Conservation (phyloP, 1,140 invertebrate genomes). For the Drosophila funebris region DNA sequence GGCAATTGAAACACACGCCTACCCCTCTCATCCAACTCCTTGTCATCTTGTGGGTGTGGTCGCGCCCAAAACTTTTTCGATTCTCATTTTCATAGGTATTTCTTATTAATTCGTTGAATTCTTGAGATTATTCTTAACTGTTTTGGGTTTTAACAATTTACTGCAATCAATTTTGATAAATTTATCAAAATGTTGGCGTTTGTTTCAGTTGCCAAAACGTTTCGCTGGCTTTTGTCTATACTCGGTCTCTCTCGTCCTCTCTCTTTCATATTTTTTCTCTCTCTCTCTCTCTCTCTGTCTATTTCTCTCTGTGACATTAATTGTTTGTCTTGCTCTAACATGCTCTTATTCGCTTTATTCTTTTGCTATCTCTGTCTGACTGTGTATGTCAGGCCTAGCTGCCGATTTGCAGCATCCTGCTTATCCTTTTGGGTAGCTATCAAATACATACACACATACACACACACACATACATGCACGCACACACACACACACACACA, state of each 20-base stretch:
- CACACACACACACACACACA: constrained; percentile 23
- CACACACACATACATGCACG: constrained; percentile 24
- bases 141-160: not conserved
- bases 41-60: constrained; percentile 41
- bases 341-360: not conserved
- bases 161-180: not conserved
- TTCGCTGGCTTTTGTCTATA: constrained; percentile 63
- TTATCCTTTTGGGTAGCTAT: constrained; percentile 67
- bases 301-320: not conserved
- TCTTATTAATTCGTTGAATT: not conserved
- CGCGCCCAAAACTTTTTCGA: not conserved
- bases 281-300: not conserved
- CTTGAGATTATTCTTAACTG: not conserved
- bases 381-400: constrained; percentile 25
- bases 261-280: too few species aligned
- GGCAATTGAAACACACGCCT: constrained; percentile 33
- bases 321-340: constrained; percentile 11
- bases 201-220: constrained; percentile 55
- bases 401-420: constrained; percentile 75
- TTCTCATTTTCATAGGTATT: not conserved
- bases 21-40: not conserved
- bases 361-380: not conserved
- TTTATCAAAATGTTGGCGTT: not conserved
- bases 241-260: constrained; percentile 15
- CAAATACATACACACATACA: constrained; percentile 42